These are phyloP conservation scores for Tiliacea citrago DNA, from an alignment of 2,888 invertebrate species.

Conservation along the genomic window DNA sequence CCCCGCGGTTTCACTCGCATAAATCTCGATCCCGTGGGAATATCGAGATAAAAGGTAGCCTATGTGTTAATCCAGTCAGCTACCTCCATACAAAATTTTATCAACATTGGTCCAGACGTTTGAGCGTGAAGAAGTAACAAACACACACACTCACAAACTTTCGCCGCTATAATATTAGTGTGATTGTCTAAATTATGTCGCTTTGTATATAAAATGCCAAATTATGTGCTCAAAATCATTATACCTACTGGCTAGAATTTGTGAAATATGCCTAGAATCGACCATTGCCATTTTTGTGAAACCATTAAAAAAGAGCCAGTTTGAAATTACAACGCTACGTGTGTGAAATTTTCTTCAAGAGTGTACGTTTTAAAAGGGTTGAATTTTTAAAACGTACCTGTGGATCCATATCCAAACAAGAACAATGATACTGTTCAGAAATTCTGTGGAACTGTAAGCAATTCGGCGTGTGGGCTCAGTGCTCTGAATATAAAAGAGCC, in stretches of 20 bases:
- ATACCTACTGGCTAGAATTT: slow-evolving; percentile 8
- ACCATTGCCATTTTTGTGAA: slow-evolving; percentile 4
- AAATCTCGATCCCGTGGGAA: too few relatives aligned
- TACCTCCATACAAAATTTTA: too few relatives aligned
- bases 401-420: slow-evolving; percentile 66
- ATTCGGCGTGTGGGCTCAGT: slow-evolving; percentile 68
- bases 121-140: too few relatives aligned
- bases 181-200: neutral
- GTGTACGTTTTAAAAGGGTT: slow-evolving; percentile 40
- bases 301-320: slow-evolving; percentile 32
- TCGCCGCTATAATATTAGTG: too few relatives aligned
- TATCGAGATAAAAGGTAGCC: too few relatives aligned
- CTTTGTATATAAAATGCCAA: neutral
- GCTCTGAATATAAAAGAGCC: slow-evolving; percentile 78
- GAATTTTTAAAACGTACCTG: slow-evolving; percentile 59
- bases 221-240: slow-evolving; percentile 30
- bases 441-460: slow-evolving; percentile 70
- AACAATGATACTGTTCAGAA: slow-evolving; percentile 67
- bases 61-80: too few relatives aligned
- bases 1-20: too few relatives aligned
- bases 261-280: slow-evolving; percentile 24
- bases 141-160: too few relatives aligned
- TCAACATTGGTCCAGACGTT: too few relatives aligned
- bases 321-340: slow-evolving; percentile 35
- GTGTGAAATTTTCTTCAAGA: slow-evolving; percentile 34